A percentile compares a stretch with the other conserved stretches of the same genome.
These are phyloP conservation scores for Euura lappo DNA, from an alignment of 1,140 invertebrate genomes.

Conservation along the genomic window DNA sequence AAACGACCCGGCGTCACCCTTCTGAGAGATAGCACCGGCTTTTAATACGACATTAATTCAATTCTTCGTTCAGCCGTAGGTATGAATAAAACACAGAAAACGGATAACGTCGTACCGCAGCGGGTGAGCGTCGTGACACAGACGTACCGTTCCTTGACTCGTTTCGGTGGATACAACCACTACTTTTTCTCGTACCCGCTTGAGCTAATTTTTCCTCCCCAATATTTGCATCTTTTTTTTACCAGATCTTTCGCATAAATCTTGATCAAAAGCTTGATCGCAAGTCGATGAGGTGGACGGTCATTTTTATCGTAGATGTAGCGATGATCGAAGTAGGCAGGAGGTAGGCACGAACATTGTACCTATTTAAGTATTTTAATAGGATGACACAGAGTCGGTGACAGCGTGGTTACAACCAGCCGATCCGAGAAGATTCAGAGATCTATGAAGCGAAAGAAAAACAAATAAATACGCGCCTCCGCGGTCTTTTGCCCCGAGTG, in stretches of 20 bases:
- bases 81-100: not conserved
- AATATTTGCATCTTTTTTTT: not conserved
- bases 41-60: conserved; percentile 4
- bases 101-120: not conserved
- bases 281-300: no score
- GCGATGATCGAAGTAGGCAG: no score
- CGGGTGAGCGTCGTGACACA: not conserved
- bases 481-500: conserved; percentile 25
- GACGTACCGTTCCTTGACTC: not conserved
- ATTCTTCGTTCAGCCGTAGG: no score
- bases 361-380: conserved; percentile 28
- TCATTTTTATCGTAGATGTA: not conserved
- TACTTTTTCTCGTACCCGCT: no score
- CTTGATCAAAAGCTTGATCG: not conserved
- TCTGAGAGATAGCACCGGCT: conserved; percentile 6
- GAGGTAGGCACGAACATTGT: no score
- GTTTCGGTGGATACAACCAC: not conserved
- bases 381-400: not conserved
- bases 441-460: conserved; percentile 44
- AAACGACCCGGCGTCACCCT: not conserved
- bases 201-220: not conserved
- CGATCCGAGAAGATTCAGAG: conserved; percentile 26
- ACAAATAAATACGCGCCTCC: conserved; percentile 40
- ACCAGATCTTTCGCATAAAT: not conserved
- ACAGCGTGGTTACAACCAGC: no score